Evolutionary conservation across 2,113 vertebrate species (phyloP).

Genomic region (Monopterus albus): DNA sequence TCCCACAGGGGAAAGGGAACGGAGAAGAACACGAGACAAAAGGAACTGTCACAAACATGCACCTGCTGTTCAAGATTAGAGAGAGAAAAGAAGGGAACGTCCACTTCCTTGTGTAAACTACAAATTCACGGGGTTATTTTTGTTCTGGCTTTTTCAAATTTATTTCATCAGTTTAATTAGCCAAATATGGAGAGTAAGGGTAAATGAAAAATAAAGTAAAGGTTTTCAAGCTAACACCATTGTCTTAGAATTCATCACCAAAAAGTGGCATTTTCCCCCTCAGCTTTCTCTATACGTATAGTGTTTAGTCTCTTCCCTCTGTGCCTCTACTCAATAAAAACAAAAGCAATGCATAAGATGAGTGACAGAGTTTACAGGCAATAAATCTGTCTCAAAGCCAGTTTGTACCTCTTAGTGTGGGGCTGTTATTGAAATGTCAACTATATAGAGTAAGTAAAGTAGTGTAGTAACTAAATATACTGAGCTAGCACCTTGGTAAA

Average conservation of each 20-base stretch:
- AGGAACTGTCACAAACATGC: slow-evolving; percentile 20
- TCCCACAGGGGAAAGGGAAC: slow-evolving; percentile 11
- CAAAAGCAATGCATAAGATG: neutral
- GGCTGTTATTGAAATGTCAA: slow-evolving; percentile 23
- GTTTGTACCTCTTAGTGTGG: neutral
- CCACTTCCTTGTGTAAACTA: neutral
- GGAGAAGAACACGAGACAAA: slow-evolving; percentile 13
- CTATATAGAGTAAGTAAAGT: slow-evolving; percentile 3
- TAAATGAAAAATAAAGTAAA: too few relatives aligned
- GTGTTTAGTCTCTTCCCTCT: too few relatives aligned
- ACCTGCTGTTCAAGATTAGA: slow-evolving; percentile 10
- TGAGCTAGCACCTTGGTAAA: slow-evolving; percentile 16
- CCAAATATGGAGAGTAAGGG: neutral
- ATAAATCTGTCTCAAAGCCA: slow-evolving; percentile 27
- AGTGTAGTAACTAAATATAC: slow-evolving; percentile 20
- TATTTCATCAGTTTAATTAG: neutral
- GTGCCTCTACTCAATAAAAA: neutral
- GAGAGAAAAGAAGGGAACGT: neutral
- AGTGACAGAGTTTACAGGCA: slow-evolving; percentile 5
- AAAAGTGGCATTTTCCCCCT: too few relatives aligned
- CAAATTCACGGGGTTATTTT: neutral
- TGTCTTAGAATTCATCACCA: too few relatives aligned
- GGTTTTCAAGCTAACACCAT: too few relatives aligned
- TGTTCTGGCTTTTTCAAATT: neutral
- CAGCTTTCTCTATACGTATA: too few relatives aligned